Evolutionary conservation across 2,797 vertebrate genomes (phyloP), one percentile per base, ranked within the genome.

Genomic region (Pempheris klunzingeri): DNA sequence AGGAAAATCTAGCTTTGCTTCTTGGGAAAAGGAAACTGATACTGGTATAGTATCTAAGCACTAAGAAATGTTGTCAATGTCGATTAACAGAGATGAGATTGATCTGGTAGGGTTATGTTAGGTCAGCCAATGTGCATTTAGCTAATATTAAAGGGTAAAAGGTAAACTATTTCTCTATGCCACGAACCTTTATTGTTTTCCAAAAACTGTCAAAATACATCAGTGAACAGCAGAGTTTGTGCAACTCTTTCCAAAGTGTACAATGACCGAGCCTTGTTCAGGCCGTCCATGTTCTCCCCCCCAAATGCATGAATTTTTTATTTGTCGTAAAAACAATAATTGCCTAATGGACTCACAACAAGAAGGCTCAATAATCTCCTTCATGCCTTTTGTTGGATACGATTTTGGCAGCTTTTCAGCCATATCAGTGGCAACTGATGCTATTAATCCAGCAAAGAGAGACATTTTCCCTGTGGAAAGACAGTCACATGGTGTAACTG

Each of bases 401-500:
- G n/a, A 46, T 65, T 50, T 55, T 1, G 0, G 20, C 63, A 53
- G 52, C 26, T 55, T 71, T 59, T 63, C 3, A 36, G 4, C 30
- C 26, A 13, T 17, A 36, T 32, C 39, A 30, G 32, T 12, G 22
- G 50, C 32, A 49, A 50, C 50, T 18, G 44, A 62, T 61, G 30
- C 39, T 74, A 34, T 28, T 14, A 34, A 72, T 74, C 58, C 55
- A 54, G 50, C 26, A n/a, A 39, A 34, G 26, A 55, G 39, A 24
- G 74, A 22, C 30, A 2, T 50, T 66, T 34, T 55, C 63, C 63
- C 66, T 7, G 6, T 34, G 38, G 63, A 60, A 67, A 74, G 30
- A 44, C 39, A 13, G 68, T 79, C 71, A 81, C 63, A 24, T 77
- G 46, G 58, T 24, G 10, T 41, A 57, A 71, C 78, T 53, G 43